Percentiles rank a stretch among this genome's conserved stretches.
These are phyloP conservation scores for Nibea albiflora DNA, from an alignment of 2,113 vertebrate genomes.

Conservation along the genomic window DNA sequence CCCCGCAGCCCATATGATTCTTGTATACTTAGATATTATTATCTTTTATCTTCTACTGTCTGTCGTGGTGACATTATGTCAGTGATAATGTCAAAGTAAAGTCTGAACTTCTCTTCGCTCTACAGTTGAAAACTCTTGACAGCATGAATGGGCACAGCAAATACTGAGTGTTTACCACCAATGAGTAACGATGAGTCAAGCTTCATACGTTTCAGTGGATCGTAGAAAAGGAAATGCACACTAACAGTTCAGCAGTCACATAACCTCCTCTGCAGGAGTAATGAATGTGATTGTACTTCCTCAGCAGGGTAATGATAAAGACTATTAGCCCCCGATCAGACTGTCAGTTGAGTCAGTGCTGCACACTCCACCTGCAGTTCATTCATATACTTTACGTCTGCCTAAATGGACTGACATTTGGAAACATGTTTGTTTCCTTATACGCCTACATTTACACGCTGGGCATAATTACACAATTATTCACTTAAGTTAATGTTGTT, in stretches of 20 bases:
- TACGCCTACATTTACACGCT: slow-evolving; percentile 12
- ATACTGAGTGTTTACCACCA: not conserved
- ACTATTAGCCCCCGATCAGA: slow-evolving; percentile 16
- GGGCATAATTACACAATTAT: slow-evolving; percentile 28
- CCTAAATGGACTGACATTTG: slow-evolving; percentile 49
- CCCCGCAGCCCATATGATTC: not conserved
- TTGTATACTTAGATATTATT: not conserved
- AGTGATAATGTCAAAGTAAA: not conserved
- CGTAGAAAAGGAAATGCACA: no score
- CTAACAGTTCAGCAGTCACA: slow-evolving; percentile 12
- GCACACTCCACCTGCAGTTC: slow-evolving; percentile 16
- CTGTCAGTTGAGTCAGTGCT: slow-evolving; percentile 28
- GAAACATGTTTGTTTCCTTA: slow-evolving; percentile 30
- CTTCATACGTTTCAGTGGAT: no score
- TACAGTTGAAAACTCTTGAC: not conserved
- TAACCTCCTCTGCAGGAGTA: slow-evolving; percentile 1
- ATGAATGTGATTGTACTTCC: slow-evolving; percentile 17
- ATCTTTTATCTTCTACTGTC: not conserved
- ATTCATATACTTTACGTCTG: slow-evolving; percentile 26
- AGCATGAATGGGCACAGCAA: not conserved
- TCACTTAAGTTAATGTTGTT: slow-evolving; percentile 42
- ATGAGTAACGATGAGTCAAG: not conserved
- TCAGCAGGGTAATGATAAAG: slow-evolving; percentile 26
- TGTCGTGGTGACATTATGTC: not conserved
- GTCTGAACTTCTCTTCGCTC: not conserved